Percentiles rank a stretch among this genome's conserved stretches.
Evolutionary conservation across 1,140 invertebrate species (phyloP).

Genomic region (Batillaria attramentaria): DNA sequence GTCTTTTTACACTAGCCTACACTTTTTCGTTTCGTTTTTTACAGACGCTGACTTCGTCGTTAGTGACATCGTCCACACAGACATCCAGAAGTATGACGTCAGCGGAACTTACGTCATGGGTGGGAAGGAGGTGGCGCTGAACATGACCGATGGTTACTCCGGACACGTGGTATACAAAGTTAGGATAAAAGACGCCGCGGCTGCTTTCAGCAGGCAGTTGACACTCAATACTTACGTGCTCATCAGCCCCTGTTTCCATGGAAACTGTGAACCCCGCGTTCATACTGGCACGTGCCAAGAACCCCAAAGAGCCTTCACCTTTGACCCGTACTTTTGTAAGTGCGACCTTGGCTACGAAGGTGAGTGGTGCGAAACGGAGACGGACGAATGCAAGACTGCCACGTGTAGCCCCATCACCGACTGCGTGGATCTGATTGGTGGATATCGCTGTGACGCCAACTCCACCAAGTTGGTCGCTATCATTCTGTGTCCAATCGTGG

Average conservation of each 20-base stretch:
- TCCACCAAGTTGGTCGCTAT: slow-evolving; percentile 31
- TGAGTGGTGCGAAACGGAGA: slow-evolving; percentile 42
- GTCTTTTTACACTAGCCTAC: neutral
- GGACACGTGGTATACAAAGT: slow-evolving; percentile 16
- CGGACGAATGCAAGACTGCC: slow-evolving; percentile 40
- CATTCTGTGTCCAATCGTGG: slow-evolving; percentile 32
- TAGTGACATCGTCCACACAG: neutral
- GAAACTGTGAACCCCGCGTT: neutral
- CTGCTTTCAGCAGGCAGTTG: slow-evolving; percentile 6
- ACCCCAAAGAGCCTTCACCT: slow-evolving; percentile 29
- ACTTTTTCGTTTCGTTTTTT: neutral
- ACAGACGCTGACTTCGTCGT: neutral
- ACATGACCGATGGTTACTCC: neutral
- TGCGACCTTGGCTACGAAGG: slow-evolving; percentile 40
- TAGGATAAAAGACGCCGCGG: slow-evolving; percentile 12
- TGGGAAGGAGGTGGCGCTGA: neutral
- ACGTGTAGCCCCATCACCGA: slow-evolving; percentile 43
- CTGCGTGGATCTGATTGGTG: slow-evolving; percentile 35
- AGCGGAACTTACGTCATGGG: neutral
- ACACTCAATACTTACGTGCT: slow-evolving; percentile 4
- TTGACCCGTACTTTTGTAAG: slow-evolving; percentile 32
- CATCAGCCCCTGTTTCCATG: slow-evolving; percentile 6
- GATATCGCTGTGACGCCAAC: slow-evolving; percentile 39
- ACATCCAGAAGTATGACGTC: no score
- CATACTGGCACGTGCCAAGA: slow-evolving; percentile 25